phyloP scores from a whole-genome alignment of 1,140 invertebrate genomes.

The Zaprionus inermis region DNA sequence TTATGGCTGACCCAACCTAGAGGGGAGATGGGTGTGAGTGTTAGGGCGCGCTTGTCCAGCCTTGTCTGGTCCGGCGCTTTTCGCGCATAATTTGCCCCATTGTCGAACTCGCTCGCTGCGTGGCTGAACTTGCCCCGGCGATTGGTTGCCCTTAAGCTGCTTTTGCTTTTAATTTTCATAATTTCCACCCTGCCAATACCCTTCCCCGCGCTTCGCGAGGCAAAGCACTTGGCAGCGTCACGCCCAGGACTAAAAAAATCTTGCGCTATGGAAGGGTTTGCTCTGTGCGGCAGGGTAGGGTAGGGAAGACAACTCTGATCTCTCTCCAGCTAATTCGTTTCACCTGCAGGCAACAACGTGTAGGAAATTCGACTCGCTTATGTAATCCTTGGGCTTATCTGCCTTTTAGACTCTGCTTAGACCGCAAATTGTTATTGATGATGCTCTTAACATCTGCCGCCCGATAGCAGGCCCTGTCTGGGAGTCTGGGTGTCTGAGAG shows the following conservation, averaged over 20 bases:
- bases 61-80: slow-evolving; percentile 68
- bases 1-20: slow-evolving; percentile 7
- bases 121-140: slow-evolving; percentile 19
- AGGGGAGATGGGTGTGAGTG: no score
- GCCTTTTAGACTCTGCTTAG: slow-evolving; percentile 27
- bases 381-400: slow-evolving; percentile 37
- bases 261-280: slow-evolving; percentile 9
- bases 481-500: background rate
- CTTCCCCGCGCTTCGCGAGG: background rate
- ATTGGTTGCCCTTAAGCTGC: slow-evolving; percentile 22
- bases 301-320: background rate
- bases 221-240: slow-evolving; percentile 69
- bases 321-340: slow-evolving; percentile 46
- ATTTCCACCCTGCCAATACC: slow-evolving; percentile 50
- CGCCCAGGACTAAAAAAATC: slow-evolving; percentile 44
- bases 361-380: slow-evolving; percentile 32
- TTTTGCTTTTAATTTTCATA: slow-evolving; percentile 71
- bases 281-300: background rate
- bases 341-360: slow-evolving; percentile 41
- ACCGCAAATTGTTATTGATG: slow-evolving; percentile 45
- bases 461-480: background rate
- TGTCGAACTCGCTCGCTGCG: slow-evolving; percentile 41
- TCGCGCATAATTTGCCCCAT: slow-evolving; percentile 79
- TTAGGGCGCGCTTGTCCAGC: background rate
- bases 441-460: slow-evolving; percentile 11